Evolutionary conservation across 2,113 vertebrate species (phyloP).

Genomic region (Pseudorasbora parva): DNA sequence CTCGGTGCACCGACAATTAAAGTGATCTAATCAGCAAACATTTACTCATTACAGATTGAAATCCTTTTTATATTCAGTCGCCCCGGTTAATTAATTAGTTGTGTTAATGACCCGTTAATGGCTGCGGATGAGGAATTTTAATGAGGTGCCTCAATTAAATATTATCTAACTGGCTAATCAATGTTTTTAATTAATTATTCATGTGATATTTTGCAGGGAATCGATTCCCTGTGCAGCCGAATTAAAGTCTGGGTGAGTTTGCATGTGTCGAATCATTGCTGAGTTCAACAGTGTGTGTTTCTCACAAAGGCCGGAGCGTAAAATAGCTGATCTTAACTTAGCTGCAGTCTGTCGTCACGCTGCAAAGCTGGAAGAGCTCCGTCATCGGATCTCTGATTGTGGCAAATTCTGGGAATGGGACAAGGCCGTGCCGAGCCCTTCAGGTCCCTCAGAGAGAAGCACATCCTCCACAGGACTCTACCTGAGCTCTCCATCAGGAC

Average conservation of each 20-base stretch:
- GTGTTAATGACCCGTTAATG: constrained; percentile 80
- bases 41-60: constrained; percentile 76
- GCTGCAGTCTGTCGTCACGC: no score
- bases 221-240: constrained; percentile 65
- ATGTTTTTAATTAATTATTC: constrained; percentile 78
- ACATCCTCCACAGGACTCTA: constrained; percentile 75
- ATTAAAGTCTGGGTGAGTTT: constrained; percentile 68
- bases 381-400: constrained; percentile 67
- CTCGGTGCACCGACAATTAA: constrained; percentile 30
- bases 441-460: constrained; percentile 74
- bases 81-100: constrained; percentile 80
- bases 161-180: constrained; percentile 84
- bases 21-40: constrained; percentile 78
- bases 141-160: constrained; percentile 81
- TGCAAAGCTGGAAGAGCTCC: constrained; percentile 74
- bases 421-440: constrained; percentile 72
- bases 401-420: constrained; percentile 75
- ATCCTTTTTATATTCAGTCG: constrained; percentile 74
- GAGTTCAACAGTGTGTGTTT: constrained; percentile 38
- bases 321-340: constrained; percentile 3
- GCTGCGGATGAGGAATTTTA: constrained; percentile 73
- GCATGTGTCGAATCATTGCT: constrained; percentile 47
- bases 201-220: constrained; percentile 77
- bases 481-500: constrained; percentile 74
- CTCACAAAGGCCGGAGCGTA: constrained; percentile 8